Conservation (phyloP, 2,797 vertebrate species). For the Otus scops region DNA sequence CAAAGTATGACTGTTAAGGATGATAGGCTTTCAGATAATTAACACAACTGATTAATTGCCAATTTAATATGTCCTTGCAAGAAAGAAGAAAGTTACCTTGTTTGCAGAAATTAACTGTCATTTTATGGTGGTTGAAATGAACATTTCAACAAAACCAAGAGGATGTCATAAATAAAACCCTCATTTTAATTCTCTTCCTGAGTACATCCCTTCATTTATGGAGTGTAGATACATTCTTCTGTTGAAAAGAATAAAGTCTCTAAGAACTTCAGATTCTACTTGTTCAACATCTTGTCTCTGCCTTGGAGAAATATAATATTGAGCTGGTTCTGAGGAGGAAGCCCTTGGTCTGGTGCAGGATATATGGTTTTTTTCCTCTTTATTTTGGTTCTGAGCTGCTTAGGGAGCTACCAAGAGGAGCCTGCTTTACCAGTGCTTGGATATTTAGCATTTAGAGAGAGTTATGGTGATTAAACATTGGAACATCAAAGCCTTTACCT, state of each 20-base stretch:
- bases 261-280: not conserved
- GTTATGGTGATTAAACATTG: not conserved
- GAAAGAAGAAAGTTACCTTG: not conserved
- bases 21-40: not conserved
- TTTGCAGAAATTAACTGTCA: not conserved
- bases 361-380: not conserved
- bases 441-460: not conserved
- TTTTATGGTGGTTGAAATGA: not conserved
- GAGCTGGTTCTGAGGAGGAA: not conserved
- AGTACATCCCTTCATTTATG: not conserved
- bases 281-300: not conserved
- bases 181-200: not conserved
- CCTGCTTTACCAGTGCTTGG: not conserved
- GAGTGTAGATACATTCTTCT: not conserved
- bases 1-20: not conserved
- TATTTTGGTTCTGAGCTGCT: not conserved
- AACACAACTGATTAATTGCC: not conserved
- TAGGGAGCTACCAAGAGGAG: not conserved
- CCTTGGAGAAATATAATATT: not conserved
- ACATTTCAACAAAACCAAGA: not conserved
- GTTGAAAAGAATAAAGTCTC: not conserved
- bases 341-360: not conserved
- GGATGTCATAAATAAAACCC: not conserved
- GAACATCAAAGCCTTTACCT: constrained; percentile 30
- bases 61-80: not conserved